phyloP scores from a whole-genome alignment of 2,888 invertebrate genomes.

The Nemotelus nigrinus region DNA sequence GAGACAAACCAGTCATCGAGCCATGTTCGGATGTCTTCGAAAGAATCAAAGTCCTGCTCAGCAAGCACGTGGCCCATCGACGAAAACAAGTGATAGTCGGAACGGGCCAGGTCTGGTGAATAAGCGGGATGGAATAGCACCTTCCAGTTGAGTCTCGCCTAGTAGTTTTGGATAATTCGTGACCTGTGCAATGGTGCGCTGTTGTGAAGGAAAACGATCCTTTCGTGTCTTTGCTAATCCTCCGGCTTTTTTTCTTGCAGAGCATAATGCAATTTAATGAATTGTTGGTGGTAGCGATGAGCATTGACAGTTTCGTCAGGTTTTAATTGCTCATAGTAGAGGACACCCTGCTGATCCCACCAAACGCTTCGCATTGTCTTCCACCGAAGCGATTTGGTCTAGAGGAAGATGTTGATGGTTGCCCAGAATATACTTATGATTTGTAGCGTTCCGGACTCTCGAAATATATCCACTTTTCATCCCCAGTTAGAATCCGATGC shows the following conservation, averaged over 20 bases:
- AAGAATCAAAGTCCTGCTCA: background rate
- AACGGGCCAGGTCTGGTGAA: constrained; percentile 31
- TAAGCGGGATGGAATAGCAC: constrained; percentile 4
- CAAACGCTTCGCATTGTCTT: constrained; percentile 18
- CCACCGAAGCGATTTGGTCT: constrained; percentile 6
- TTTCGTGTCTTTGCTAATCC: constrained; percentile 18
- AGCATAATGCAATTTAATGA: constrained; percentile 2
- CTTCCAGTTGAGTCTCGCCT: constrained; percentile 6
- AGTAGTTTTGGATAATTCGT: background rate
- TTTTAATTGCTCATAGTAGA: constrained; percentile 1
- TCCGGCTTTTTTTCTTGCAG: constrained; percentile 5
- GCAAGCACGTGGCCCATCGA: background rate
- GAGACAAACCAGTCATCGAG: too few relatives aligned
- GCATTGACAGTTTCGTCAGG: constrained; percentile 24
- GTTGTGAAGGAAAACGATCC: constrained; percentile 24
- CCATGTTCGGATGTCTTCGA: too few relatives aligned
- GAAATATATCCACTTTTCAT: too few relatives aligned
- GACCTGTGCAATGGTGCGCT: constrained; percentile 17
- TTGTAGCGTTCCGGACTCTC: background rate
- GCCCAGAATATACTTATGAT: too few relatives aligned
- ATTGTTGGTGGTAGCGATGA: constrained; percentile 23
- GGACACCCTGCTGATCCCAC: constrained; percentile 10
- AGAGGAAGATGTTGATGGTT: too few relatives aligned
- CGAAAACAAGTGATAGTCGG: constrained; percentile 22
- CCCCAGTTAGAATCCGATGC: background rate